phyloP scores from a whole-genome alignment of 1,140 invertebrate genomes.

The Coboldia fuscipes region DNA sequence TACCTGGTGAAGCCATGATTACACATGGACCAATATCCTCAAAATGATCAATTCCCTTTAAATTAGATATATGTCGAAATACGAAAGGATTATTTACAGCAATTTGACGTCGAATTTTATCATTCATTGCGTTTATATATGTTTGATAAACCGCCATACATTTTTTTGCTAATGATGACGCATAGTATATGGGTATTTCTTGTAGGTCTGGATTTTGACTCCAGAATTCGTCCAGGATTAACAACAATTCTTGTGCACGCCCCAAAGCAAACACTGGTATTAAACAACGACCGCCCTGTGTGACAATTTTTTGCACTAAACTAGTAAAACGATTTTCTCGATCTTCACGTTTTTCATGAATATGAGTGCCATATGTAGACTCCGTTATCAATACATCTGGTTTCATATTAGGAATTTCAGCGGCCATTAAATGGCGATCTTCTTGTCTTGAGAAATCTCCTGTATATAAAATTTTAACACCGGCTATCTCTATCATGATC shows the following conservation, averaged over 20 bases:
- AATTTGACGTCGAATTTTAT: conserved; percentile 87
- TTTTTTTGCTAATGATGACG: conserved; percentile 95
- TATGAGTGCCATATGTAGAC: conserved; percentile 97
- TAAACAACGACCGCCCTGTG: conserved; percentile 84
- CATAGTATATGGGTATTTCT: conserved; percentile 99
- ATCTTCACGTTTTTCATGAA: conserved; percentile 95
- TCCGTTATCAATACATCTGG: conserved; percentile 97
- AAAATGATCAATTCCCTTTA: conserved; percentile 99
- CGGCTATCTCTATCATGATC: conserved; percentile 99
- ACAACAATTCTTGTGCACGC: conserved; percentile 84
- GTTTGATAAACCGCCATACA: conserved; percentile 99
- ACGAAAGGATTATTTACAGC: conserved; percentile 98
- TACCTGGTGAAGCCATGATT: conserved; percentile 97
- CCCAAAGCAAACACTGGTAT: conserved; percentile 98
- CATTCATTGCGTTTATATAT: conserved; percentile 99
- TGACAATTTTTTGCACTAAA: conserved; percentile 90
- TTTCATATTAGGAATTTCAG: conserved; percentile 88
- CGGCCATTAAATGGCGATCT: conserved; percentile 97
- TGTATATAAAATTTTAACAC: conserved; percentile 89
- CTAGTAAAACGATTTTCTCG: conserved; percentile 86
- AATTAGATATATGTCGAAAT: conserved; percentile 95
- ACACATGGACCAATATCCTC: conserved; percentile 98
- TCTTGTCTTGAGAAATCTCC: conserved; percentile 98
- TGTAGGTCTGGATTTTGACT: conserved; percentile 92
- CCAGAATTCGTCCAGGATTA: conserved; percentile 99